These are phyloP conservation scores for Hypothenemus hampei DNA, from an alignment of 1,140 invertebrate species.

Conservation along the genomic window DNA sequence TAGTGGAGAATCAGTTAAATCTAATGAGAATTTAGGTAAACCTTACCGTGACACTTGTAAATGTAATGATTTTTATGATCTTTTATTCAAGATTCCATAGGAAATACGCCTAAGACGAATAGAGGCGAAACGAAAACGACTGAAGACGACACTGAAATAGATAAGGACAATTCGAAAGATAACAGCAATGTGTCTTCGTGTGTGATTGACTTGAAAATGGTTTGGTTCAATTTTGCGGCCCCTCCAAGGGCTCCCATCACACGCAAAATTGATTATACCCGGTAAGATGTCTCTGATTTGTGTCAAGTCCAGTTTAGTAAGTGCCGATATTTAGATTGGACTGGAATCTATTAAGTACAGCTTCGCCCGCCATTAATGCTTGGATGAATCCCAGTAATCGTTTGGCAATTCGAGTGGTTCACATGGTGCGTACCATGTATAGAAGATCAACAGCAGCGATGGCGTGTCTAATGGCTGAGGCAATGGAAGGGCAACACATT, in stretches of 20 bases:
- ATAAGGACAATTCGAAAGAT: slow-evolving; percentile 45
- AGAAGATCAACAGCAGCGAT: slow-evolving; percentile 79
- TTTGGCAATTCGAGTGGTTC: slow-evolving; percentile 74
- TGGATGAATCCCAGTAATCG: slow-evolving; percentile 96
- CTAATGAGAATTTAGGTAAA: slow-evolving; percentile 36
- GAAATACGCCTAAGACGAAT: slow-evolving; percentile 27
- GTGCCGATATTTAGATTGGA: slow-evolving; percentile 62
- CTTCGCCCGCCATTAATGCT: slow-evolving; percentile 92
- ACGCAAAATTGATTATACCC: slow-evolving; percentile 90
- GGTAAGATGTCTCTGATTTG: no score
- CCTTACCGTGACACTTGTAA: neutral
- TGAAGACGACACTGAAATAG: slow-evolving; percentile 19
- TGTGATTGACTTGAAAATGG: slow-evolving; percentile 79
- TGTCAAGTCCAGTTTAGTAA: neutral
- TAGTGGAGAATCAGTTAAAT: slow-evolving; percentile 29
- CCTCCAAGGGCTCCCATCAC: slow-evolving; percentile 91
- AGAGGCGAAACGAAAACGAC: slow-evolving; percentile 30
- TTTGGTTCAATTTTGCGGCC: slow-evolving; percentile 97
- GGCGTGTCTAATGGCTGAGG: slow-evolving; percentile 92
- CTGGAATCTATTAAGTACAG: slow-evolving; percentile 94
- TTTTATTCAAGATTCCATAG: slow-evolving; percentile 9
- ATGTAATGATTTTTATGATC: neutral
- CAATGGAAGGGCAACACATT: slow-evolving; percentile 76
- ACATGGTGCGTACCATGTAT: slow-evolving; percentile 71
- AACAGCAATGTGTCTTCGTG: slow-evolving; percentile 71